These are phyloP conservation scores for Eospalax fontanierii DNA, from an alignment of 2,797 vertebrate genomes.

Conservation along the genomic window DNA sequence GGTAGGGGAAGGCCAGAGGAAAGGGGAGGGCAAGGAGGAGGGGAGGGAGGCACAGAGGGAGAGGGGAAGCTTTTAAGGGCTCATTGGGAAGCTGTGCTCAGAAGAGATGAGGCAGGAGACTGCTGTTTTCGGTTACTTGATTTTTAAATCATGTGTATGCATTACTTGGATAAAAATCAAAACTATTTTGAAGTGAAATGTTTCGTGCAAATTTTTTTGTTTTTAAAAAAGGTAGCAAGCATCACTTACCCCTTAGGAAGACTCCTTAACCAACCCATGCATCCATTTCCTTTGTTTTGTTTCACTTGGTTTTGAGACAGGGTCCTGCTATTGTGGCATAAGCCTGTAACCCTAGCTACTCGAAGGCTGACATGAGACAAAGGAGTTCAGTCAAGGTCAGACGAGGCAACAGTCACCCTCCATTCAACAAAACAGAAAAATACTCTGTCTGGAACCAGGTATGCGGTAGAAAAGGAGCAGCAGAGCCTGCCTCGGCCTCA, in stretches of 20 bases:
- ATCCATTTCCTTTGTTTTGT: neutral
- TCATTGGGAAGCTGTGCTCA: neutral
- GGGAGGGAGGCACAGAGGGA: neutral
- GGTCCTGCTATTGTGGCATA: neutral
- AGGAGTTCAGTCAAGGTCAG: neutral
- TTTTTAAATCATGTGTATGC: neutral
- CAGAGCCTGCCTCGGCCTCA: neutral
- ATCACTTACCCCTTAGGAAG: neutral
- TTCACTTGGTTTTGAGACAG: neutral
- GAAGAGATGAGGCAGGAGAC: neutral
- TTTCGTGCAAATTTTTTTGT: too few species aligned
- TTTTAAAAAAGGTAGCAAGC: neutral
- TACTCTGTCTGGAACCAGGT: neutral
- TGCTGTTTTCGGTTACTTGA: neutral
- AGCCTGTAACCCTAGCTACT: neutral
- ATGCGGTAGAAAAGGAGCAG: neutral
- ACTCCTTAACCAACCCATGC: neutral
- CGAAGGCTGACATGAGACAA: too few species aligned
- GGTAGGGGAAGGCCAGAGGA: too few species aligned
- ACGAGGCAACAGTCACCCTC: neutral
- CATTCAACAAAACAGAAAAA: neutral
- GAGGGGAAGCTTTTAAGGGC: neutral
- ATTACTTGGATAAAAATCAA: conserved; percentile 34
- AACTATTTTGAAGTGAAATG: conserved; percentile 42
- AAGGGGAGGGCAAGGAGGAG: neutral